Base-by-base conservation (phyloP, 2,797 vertebrate genomes). In the Characodon lateralis region DNA sequence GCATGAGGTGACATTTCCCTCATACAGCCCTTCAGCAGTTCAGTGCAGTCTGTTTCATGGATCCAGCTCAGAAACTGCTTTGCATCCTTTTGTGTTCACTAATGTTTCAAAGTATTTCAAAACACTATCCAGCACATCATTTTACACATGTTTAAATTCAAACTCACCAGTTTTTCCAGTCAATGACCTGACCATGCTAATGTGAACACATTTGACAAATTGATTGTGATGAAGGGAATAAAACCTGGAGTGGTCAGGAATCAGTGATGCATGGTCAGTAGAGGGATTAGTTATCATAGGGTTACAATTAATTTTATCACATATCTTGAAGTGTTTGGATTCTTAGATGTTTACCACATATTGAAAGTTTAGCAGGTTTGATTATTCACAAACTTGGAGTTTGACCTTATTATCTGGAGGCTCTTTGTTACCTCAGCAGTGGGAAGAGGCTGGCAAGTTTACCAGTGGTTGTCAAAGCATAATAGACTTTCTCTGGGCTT, bases 401-500 rank as follows among this genome's bases (percentile, higher is more conserved):
- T 88, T 91, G 91, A 93, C 93, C 91, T 93, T 91, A 93, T 92
- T 92, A 92, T 75, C 5, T 61, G 77, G 68, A 76, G 28, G 75
- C 56, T 83, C 74, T 89, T 78, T 89, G 86, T 82, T 83, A 84
- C 77, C 0, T 65, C 83, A 77, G 88, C 85, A 85, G 89, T 92
- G 89, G 89, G 86, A 92, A 77, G 88, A 87, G 89, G 91, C 89
- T 66, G 35, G 88, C 88, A 88, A 83, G 89, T 92, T 92, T 87
- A 82, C 83, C 78, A 1, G 84, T 66, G 51, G 91, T 92, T 91
- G 93, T 94, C 93, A 91, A 91, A 91, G 87, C 78, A 86, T 89
- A 93, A 93, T 90, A 93, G 89, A 89, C 85, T 86, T 93, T 87
- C 82, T 31, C 89, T 88, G 87, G 85, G 90, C 87, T 89, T 92